Conservation (phyloP, 1,140 invertebrate genomes). For the Sweltsa coloradensis region DNA sequence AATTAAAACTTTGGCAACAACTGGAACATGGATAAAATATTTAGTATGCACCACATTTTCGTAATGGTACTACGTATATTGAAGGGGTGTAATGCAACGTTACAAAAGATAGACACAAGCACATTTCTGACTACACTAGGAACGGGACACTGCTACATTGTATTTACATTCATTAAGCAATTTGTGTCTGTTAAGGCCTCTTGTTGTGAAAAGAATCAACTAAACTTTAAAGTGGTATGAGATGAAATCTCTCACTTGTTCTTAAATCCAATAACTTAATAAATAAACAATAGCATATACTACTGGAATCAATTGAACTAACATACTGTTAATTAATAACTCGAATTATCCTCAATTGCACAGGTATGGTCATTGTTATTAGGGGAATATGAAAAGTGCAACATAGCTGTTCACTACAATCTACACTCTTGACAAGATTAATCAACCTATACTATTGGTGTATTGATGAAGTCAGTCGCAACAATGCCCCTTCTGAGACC, state of each 20-base stretch:
- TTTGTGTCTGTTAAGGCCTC: slow-evolving; percentile 4
- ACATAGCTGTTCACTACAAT: neutral
- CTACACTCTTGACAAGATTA: neutral
- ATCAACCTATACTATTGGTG: neutral
- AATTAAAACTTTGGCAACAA: slow-evolving; percentile 8
- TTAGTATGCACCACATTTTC: neutral
- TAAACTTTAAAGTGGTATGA: neutral
- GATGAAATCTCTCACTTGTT: neutral
- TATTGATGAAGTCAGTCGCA: neutral
- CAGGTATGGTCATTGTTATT: neutral
- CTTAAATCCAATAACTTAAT: neutral
- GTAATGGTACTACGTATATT: too few relatives aligned
- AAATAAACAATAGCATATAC: neutral
- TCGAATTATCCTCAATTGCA: neutral
- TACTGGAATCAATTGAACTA: neutral
- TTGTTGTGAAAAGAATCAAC: slow-evolving; percentile 1
- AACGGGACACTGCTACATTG: neutral
- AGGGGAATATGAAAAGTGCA: neutral
- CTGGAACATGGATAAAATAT: neutral
- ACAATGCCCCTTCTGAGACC: slow-evolving; percentile 4
- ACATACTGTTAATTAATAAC: neutral
- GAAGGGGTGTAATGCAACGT: too few relatives aligned
- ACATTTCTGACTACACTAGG: neutral
- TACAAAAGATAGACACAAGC: neutral
- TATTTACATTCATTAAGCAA: neutral